phyloP scores from a whole-genome alignment of 2,888 invertebrate genomes.

The Phragmatobia fuliginosa region DNA sequence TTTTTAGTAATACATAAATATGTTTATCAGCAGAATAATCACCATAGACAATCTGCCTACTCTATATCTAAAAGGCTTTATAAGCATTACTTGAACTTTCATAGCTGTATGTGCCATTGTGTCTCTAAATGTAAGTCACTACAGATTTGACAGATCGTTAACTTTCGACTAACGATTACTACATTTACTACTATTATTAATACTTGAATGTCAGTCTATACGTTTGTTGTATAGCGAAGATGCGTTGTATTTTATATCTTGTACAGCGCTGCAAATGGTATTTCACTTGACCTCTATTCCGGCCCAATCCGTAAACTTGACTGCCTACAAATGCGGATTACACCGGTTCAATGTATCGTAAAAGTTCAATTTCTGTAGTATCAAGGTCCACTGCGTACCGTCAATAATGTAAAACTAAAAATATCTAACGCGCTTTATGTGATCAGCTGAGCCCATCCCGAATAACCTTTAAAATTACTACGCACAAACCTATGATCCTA shows the following conservation, averaged over 20 bases:
- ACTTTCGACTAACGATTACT: not conserved
- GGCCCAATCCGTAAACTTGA: slow-evolving; percentile 1
- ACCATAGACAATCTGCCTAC: not conserved
- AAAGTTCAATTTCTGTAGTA: slow-evolving; percentile 1
- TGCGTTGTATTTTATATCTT: not conserved
- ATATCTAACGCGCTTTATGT: slow-evolving; percentile 28
- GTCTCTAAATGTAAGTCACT: not conserved
- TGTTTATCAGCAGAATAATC: not conserved
- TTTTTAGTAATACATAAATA: too few species aligned
- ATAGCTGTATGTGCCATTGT: not conserved
- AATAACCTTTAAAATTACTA: slow-evolving; percentile 22
- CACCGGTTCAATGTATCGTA: not conserved
- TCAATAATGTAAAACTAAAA: slow-evolving; percentile 23
- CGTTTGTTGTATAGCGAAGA: not conserved
- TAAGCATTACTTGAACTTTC: not conserved
- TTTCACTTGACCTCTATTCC: not conserved
- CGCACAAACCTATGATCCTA: slow-evolving; percentile 9
- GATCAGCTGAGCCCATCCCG: slow-evolving; percentile 17
- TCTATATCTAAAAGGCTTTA: not conserved
- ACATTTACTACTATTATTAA: not conserved
- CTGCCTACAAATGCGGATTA: not conserved
- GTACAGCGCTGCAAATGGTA: not conserved
- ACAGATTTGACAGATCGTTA: not conserved
- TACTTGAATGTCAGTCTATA: not conserved
- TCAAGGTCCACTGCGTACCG: not conserved